These are phyloP conservation scores for Harpalus rufipes DNA, from an alignment of 2,888 invertebrate genomes.

Conservation along the genomic window DNA sequence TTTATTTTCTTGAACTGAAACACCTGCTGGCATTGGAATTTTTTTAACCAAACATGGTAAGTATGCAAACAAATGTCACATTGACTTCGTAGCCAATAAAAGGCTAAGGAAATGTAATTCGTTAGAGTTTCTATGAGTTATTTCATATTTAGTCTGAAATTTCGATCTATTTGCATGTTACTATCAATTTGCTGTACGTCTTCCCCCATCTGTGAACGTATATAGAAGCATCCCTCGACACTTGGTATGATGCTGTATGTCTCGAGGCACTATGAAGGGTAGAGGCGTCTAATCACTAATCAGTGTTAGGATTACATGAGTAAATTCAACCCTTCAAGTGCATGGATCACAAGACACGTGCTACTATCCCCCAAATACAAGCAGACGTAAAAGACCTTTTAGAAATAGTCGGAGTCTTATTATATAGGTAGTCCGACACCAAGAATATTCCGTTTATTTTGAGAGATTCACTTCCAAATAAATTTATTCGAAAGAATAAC, in stretches of 20 bases:
- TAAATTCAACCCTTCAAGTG: constrained; percentile 69
- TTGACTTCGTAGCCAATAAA: no score
- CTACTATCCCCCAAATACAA: not conserved
- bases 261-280: not conserved
- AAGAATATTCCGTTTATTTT: no score
- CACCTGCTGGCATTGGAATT: no score
- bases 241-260: constrained; percentile 60
- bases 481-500: no score
- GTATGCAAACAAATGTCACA: no score
- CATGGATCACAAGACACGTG: constrained; percentile 48
- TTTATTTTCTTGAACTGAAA: no score
- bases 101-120: not conserved
- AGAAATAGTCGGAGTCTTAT: no score
- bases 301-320: constrained; percentile 69
- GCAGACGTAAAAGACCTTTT: no score
- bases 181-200: not conserved
- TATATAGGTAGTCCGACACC: no score
- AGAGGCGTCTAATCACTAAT: constrained; percentile 67
- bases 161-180: not conserved
- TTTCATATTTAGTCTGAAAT: not conserved
- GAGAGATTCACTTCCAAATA: no score
- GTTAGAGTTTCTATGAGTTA: not conserved
- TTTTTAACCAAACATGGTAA: no score
- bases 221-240: constrained; percentile 43
- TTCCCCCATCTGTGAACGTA: not conserved